phyloP scores from a whole-genome alignment of 2,113 vertebrate genomes.

The Sebastes schlegelii region DNA sequence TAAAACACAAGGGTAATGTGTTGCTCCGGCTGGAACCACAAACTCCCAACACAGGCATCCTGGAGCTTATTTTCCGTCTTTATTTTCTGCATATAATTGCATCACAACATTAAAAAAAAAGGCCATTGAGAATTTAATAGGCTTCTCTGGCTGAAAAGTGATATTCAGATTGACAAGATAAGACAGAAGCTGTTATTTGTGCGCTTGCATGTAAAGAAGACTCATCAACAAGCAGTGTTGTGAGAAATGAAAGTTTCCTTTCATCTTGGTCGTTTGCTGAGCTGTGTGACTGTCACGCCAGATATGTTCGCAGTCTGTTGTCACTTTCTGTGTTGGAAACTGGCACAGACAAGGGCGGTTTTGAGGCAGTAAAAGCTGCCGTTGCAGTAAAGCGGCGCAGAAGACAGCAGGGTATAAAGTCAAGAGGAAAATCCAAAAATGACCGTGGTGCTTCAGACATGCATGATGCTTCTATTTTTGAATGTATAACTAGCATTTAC shows the following conservation, averaged over 20 bases:
- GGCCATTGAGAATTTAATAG: conserved; percentile 15
- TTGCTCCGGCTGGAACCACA: conserved; percentile 42
- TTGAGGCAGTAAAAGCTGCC: conserved; percentile 3
- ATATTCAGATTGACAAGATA: conserved; percentile 8
- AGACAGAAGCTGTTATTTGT: background rate
- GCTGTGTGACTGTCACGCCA: conserved; percentile 40
- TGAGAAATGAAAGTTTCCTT: conserved; percentile 21
- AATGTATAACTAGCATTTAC: conserved; percentile 20
- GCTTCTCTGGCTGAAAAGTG: conserved; percentile 11
- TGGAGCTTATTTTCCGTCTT: conserved; percentile 26
- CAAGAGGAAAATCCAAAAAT: conserved; percentile 43
- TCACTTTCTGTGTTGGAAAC: conserved; percentile 30
- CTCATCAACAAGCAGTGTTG: background rate
- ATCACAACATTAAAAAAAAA: conserved; percentile 41
- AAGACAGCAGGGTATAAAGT: conserved; percentile 9
- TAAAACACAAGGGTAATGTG: conserved; percentile 64
- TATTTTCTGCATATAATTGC: conserved; percentile 52
- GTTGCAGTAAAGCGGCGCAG: conserved; percentile 13
- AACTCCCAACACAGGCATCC: conserved; percentile 27
- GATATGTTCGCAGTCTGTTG: conserved; percentile 37
- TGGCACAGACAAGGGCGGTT: background rate
- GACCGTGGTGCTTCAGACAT: conserved; percentile 15
- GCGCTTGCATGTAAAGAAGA: background rate
- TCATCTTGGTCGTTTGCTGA: conserved; percentile 41
- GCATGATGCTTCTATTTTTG: conserved; percentile 27